Conservation (phyloP, 2,888 invertebrate species). For the Pantelozetes paolii region DNA sequence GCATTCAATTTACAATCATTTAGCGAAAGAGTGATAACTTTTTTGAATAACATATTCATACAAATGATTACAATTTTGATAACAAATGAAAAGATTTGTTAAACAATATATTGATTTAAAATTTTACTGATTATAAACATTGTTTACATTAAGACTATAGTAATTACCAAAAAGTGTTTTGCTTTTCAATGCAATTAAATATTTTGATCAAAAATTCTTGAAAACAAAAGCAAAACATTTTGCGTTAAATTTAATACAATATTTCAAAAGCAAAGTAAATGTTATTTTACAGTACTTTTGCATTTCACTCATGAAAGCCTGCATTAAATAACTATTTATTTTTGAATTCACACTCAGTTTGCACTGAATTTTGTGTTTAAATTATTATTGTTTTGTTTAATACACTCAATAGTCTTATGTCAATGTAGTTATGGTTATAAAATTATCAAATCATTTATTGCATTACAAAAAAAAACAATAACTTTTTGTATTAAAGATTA, state of each 20-base stretch:
- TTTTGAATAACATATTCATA: too few species aligned
- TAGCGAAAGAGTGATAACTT: too few species aligned
- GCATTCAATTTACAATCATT: too few species aligned
- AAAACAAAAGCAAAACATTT: constrained; percentile 10
- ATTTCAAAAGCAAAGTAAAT: background rate
- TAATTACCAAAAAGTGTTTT: too few species aligned
- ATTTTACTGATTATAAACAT: too few species aligned
- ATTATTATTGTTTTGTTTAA: constrained; percentile 2
- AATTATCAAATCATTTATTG: background rate
- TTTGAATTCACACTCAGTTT: background rate
- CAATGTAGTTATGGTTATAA: constrained; percentile 14
- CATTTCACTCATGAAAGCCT: constrained; percentile 3
- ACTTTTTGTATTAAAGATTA: constrained; percentile 1
- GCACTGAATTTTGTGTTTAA: background rate
- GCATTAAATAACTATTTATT: constrained; percentile 25
- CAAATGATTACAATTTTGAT: too few species aligned
- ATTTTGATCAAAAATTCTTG: background rate
- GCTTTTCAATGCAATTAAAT: background rate
- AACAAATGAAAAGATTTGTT: too few species aligned
- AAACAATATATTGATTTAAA: too few species aligned
- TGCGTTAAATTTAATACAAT: background rate
- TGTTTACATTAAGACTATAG: too few species aligned
- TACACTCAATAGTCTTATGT: background rate
- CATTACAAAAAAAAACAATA: constrained; percentile 8
- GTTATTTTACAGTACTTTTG: background rate